Evolutionary conservation across 2,797 vertebrate species (phyloP).

Genomic region (Ispidina picta): DNA sequence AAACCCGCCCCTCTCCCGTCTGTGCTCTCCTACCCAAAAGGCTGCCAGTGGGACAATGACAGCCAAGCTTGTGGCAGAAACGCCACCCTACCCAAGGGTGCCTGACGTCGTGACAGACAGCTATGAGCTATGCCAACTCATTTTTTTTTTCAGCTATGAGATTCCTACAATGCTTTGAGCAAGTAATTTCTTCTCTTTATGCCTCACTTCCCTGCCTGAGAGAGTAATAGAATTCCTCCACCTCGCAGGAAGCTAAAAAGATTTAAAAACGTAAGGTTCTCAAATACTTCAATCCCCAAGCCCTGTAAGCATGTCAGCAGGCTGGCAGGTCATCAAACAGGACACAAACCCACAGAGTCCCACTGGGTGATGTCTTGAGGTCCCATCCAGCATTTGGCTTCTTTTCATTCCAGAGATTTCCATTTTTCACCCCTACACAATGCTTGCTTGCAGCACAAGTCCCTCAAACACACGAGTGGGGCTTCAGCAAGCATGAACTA

Average conservation of each 20-base stretch:
- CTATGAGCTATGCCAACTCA: background rate
- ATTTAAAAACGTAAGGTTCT: background rate
- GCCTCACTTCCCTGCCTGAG: background rate
- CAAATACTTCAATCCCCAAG: background rate
- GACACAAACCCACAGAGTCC: background rate
- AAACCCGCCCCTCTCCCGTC: background rate
- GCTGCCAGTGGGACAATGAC: background rate
- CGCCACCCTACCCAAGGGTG: background rate
- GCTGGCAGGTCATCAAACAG: background rate
- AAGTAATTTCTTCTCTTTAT: background rate
- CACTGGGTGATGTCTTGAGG: background rate
- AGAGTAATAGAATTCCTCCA: background rate
- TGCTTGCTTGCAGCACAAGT: background rate
- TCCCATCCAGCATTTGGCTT: background rate
- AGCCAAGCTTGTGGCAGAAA: background rate
- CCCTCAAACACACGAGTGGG: fast-evolving
- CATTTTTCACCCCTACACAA: background rate
- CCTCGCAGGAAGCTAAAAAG: background rate
- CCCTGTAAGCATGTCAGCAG: background rate
- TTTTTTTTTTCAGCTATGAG: background rate
- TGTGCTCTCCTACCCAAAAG: background rate
- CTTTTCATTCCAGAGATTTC: background rate
- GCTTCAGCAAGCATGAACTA: background rate
- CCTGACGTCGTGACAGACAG: background rate
- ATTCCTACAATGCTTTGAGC: background rate